Evolutionary conservation across 2,888 invertebrate species (phyloP).

Genomic region (Lycophotia porphyrea): DNA sequence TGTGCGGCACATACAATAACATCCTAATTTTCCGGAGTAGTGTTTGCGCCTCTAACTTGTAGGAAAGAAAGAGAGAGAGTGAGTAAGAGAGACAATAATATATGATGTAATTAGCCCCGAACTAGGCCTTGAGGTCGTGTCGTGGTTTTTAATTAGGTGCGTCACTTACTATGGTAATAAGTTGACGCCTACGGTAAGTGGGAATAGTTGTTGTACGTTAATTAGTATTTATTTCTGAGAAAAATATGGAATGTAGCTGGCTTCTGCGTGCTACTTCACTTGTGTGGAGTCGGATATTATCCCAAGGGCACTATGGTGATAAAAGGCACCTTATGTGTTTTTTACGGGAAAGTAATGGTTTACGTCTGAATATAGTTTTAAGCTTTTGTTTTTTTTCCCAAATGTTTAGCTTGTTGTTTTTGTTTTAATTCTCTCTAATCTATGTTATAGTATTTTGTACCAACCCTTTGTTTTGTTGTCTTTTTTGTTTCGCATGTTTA

Average conservation of each 20-base stretch:
- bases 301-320: neutral
- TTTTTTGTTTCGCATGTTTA: too few relatives aligned
- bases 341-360: too few relatives aligned
- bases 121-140: conserved; percentile 38
- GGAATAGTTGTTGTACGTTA: conserved; percentile 8
- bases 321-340: neutral
- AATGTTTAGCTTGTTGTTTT: too few relatives aligned
- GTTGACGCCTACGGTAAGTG: conserved; percentile 16
- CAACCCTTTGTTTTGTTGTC: too few relatives aligned
- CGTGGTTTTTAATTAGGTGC: conserved; percentile 59
- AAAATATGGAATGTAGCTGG: neutral
- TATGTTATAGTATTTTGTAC: too few relatives aligned
- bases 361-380: too few relatives aligned
- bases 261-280: neutral
- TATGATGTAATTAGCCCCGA: conserved; percentile 65
- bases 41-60: conserved; percentile 17
- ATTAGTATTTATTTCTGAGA: conserved; percentile 12
- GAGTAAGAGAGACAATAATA: conserved; percentile 54
- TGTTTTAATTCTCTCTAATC: too few relatives aligned
- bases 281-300: neutral
- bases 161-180: conserved; percentile 34
- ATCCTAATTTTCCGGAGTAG: conserved; percentile 41
- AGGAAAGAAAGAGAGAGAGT: neutral
- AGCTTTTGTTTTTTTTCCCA: too few relatives aligned
- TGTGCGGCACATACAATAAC: conserved; percentile 5